Evolutionary conservation across 2,113 vertebrate genomes (phyloP).

Genomic region (Megaleporinus macrocephalus): DNA sequence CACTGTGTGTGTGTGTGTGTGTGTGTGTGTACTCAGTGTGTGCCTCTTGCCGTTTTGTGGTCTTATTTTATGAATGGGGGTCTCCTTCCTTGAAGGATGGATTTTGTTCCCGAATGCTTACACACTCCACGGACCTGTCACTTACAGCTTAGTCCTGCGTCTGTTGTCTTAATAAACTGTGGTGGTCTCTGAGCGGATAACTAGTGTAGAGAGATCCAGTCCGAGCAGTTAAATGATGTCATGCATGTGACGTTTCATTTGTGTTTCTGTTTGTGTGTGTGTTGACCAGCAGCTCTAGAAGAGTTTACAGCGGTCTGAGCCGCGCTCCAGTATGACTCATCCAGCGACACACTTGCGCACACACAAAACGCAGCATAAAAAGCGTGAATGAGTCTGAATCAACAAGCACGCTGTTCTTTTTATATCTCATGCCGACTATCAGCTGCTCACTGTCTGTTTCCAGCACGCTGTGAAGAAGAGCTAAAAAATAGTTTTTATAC

Average conservation of each 20-base stretch:
- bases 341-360: constrained; percentile 2
- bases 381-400: constrained; percentile 17
- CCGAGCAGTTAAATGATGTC: background rate
- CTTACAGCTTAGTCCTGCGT: background rate
- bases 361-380: background rate
- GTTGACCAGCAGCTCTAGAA: constrained; percentile 7
- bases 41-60: background rate
- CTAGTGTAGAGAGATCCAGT: background rate
- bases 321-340: constrained; percentile 46
- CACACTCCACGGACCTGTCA: background rate
- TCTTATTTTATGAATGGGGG: constrained; percentile 5
- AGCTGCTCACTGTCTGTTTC: background rate
- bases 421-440: too few relatives aligned
- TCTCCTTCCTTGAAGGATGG: background rate
- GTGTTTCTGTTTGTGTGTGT: constrained; percentile 33
- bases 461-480: background rate
- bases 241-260: background rate
- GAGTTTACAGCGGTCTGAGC: constrained; percentile 27
- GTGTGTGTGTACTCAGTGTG: background rate
- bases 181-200: background rate
- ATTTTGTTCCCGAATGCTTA: background rate
- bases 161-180: background rate
- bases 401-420: background rate
- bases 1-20: constrained; percentile 28
- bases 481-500: background rate